Evolutionary conservation across 2,797 vertebrate species (phyloP).

Genomic region (Macropus fuliginosus): DNA sequence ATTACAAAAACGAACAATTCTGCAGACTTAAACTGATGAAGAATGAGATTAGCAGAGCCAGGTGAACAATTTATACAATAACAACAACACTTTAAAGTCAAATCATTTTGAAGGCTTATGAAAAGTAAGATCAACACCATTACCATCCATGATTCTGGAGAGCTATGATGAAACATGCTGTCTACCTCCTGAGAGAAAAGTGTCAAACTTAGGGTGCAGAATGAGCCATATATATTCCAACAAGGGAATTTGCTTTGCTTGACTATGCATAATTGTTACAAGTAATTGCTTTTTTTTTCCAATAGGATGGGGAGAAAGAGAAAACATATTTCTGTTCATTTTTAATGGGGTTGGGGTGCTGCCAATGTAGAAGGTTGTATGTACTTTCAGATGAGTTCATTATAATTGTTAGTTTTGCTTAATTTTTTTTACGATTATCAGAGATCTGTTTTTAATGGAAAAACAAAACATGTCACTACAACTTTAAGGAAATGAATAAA

Average conservation of each 20-base stretch:
- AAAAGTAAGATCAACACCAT: not conserved
- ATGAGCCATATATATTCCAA: not conserved
- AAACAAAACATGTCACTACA: not conserved
- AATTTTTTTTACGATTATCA: not conserved
- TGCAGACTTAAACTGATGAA: not conserved
- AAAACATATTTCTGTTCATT: not conserved
- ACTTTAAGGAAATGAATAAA: not conserved
- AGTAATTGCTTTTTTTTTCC: not conserved
- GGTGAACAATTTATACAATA: not conserved
- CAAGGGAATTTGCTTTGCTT: not conserved
- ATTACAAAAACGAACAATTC: not conserved
- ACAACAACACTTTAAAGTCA: not conserved
- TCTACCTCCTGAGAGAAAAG: not conserved
- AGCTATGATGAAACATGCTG: not conserved
- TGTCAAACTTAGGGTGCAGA: not conserved
- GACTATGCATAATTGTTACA: not conserved
- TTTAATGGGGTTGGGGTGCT: not conserved
- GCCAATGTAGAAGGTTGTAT: not conserved
- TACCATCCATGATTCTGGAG: not conserved
- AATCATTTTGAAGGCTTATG: not conserved
- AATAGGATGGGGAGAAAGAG: not conserved
- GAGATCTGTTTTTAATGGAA: not conserved
- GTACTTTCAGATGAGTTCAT: not conserved
- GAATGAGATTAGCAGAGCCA: not conserved
- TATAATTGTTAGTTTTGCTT: not conserved